These are phyloP conservation scores for Ypsolopha scabrella DNA, from an alignment of 2,888 invertebrate genomes.

Conservation along the genomic window DNA sequence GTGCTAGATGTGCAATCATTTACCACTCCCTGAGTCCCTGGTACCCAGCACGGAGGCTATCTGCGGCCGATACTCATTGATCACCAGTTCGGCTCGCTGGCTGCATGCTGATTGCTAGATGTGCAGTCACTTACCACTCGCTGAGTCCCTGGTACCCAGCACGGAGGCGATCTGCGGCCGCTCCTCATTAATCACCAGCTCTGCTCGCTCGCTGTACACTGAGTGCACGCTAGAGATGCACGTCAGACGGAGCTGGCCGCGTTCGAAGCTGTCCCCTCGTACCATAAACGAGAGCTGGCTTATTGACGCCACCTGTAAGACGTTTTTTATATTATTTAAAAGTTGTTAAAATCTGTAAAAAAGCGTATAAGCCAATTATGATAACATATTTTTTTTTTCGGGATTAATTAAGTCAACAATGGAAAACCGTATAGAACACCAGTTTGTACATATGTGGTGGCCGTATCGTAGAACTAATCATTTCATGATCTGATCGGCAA, in stretches of 20 bases:
- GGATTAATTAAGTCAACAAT: too few species aligned
- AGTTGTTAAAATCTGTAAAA: background rate
- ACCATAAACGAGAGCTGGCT: slow-evolving; percentile 67
- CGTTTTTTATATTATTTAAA: too few species aligned
- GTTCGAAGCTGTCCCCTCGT: slow-evolving; percentile 73
- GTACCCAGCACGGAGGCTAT: slow-evolving; percentile 81
- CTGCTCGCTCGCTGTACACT: slow-evolving; percentile 73
- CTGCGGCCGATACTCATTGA: slow-evolving; percentile 80
- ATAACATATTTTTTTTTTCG: too few species aligned
- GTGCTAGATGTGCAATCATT: background rate
- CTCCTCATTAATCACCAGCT: slow-evolving; percentile 77
- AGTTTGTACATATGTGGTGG: too few species aligned
- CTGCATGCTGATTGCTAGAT: slow-evolving; percentile 72
- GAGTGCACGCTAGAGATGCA: slow-evolving; percentile 77
- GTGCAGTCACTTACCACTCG: slow-evolving; percentile 41
- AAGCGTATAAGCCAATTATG: background rate
- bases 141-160: slow-evolving; percentile 75
- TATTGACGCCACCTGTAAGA: slow-evolving; percentile 58
- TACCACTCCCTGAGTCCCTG: slow-evolving; percentile 70
- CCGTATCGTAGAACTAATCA: too few species aligned
- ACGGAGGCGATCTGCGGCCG: slow-evolving; percentile 80
- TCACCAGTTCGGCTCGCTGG: slow-evolving; percentile 70
- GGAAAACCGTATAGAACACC: too few species aligned
- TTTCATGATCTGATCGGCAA: too few species aligned
- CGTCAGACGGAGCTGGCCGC: slow-evolving; percentile 73